phyloP scores from a whole-genome alignment of 2,113 vertebrate species.

The Bagarius yarrelli region DNA sequence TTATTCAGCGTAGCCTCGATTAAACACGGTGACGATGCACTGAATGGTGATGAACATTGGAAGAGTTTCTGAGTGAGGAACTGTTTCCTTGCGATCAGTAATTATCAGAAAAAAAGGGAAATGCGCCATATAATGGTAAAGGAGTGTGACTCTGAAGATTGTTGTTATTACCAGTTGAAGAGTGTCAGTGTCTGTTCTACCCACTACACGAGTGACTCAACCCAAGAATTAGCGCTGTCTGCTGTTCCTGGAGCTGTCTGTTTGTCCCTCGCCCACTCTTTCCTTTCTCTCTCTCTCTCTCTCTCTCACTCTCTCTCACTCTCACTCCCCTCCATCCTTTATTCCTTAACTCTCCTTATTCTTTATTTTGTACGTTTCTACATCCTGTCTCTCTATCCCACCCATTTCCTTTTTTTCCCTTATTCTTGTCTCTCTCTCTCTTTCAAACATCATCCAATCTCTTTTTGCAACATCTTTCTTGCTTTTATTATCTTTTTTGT shows the following conservation, averaged over 20 bases:
- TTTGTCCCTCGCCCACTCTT: slow-evolving; percentile 14
- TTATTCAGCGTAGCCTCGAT: neutral
- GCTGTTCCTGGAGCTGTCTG: slow-evolving; percentile 35
- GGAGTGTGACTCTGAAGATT: slow-evolving; percentile 16
- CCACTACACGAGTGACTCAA: slow-evolving; percentile 40
- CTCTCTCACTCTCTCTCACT: slow-evolving; percentile 47
- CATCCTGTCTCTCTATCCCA: neutral
- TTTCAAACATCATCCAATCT: neutral
- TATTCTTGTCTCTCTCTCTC: neutral
- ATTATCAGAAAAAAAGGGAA: slow-evolving; percentile 3
- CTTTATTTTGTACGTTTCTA: neutral
- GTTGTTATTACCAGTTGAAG: slow-evolving; percentile 37
- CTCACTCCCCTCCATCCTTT: slow-evolving; percentile 49
- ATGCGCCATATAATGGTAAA: slow-evolving; percentile 9
- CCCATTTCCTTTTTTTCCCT: too few species aligned
- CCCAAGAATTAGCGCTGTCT: slow-evolving; percentile 32
- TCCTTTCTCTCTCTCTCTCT: slow-evolving; percentile 21
- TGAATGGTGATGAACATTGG: neutral
- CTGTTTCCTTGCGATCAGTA: neutral
- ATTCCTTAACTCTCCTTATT: neutral
- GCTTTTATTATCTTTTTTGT: neutral
- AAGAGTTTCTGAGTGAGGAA: neutral
- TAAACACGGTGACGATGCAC: neutral
- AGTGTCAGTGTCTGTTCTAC: slow-evolving; percentile 22
- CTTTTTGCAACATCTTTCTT: neutral